Evolutionary conservation across 1,140 invertebrate genomes (phyloP).

Genomic region (Aculops lycopersici): DNA sequence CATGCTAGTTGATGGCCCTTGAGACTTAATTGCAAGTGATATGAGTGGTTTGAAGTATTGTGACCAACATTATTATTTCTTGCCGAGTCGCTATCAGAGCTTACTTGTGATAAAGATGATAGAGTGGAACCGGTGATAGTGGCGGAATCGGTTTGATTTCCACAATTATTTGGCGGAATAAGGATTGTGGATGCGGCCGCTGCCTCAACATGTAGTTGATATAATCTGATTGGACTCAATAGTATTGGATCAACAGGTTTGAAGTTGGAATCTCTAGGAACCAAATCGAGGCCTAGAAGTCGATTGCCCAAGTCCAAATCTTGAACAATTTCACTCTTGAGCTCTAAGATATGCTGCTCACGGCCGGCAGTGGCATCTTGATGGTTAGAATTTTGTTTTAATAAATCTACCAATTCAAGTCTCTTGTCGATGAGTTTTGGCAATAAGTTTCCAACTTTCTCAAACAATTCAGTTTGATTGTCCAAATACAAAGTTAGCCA

Average conservation of each 20-base stretch:
- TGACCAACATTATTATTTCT: slow-evolving; percentile 23
- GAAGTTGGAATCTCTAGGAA: slow-evolving; percentile 44
- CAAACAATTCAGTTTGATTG: slow-evolving; percentile 47
- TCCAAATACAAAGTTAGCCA: slow-evolving; percentile 69
- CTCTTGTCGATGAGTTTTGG: slow-evolving; percentile 48
- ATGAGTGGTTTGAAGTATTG: too few species aligned
- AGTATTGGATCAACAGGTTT: slow-evolving; percentile 45
- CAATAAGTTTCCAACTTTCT: slow-evolving; percentile 50
- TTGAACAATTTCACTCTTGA: slow-evolving; percentile 48
- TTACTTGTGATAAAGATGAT: too few species aligned
- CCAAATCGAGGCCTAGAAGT: slow-evolving; percentile 58
- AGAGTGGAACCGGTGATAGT: too few species aligned
- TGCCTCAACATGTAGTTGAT: slow-evolving; percentile 30
- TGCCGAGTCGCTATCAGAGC: too few species aligned
- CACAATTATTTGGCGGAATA: slow-evolving; percentile 22
- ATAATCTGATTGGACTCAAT: slow-evolving; percentile 53
- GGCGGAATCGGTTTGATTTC: neutral
- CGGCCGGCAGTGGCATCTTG: slow-evolving; percentile 50
- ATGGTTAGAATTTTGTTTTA: too few species aligned
- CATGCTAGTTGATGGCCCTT: slow-evolving; percentile 31
- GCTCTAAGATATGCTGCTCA: slow-evolving; percentile 48
- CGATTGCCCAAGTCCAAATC: slow-evolving; percentile 84
- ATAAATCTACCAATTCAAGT: slow-evolving; percentile 37
- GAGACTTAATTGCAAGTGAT: slow-evolving; percentile 58
- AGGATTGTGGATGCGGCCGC: slow-evolving; percentile 20